Conservation (phyloP, 2,113 vertebrate species). For the Anseranas semipalmata region DNA sequence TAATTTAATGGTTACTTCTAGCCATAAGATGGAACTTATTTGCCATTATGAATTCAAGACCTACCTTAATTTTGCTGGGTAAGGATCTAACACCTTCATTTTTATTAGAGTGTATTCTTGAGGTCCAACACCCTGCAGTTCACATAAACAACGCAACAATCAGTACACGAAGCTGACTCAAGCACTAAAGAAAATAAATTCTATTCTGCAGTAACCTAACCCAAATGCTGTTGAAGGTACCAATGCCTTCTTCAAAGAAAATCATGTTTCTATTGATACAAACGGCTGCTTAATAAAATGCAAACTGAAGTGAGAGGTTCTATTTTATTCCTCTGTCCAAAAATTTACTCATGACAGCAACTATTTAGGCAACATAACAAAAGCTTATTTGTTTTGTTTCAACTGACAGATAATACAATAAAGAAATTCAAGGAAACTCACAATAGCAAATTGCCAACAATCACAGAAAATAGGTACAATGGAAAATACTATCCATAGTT, state of each 20-base stretch:
- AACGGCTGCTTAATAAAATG: not conserved
- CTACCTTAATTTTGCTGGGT: constrained; percentile 91
- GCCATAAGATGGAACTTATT: not conserved
- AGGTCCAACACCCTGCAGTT: constrained; percentile 90
- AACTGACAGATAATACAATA: not conserved
- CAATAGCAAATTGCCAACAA: not conserved
- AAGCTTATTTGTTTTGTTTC: not conserved
- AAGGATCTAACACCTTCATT: constrained; percentile 94
- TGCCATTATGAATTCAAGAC: not conserved
- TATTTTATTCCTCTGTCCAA: not conserved
- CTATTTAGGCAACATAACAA: not conserved
- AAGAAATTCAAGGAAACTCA: no score
- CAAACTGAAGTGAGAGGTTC: not conserved
- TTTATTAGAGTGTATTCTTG: constrained; percentile 97
- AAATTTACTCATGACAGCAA: not conserved
- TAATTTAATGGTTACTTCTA: not conserved
- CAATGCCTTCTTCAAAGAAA: not conserved
- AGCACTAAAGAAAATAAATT: not conserved
- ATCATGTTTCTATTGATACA: not conserved
- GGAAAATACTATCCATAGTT: not conserved
- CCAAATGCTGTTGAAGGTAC: not conserved
- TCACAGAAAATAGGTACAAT: not conserved
- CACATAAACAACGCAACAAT: constrained; percentile 28
- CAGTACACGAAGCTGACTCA: not conserved
- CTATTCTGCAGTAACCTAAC: not conserved